Base-by-base conservation (phyloP, 2,797 vertebrate genomes). In the Channa striata region DNA sequence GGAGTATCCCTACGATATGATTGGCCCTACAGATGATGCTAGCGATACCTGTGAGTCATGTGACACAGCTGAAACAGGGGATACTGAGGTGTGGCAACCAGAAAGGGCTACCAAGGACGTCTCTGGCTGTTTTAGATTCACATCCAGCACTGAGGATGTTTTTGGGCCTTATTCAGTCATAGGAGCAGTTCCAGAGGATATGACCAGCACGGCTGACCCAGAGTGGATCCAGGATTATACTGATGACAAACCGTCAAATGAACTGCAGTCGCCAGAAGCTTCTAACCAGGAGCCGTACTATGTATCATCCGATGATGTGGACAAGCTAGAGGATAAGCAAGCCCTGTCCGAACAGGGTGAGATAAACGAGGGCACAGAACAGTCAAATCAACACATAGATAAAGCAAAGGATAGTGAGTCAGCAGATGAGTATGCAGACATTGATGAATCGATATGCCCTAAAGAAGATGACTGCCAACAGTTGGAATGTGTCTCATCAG, bases 131-230 rank as follows among this genome's bases (percentile, higher is more conserved):
- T 94, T 95, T 50, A 85, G 92, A 25, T 93, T 95, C 74, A 92
- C 91, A 3, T 88, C 93, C 52, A 94, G 93, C 79, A 94, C 84
- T 1, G 93, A 94, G 69, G 93, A 94, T 62, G 86, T 88, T 48
- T 95, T 93, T 59, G 93, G 94, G 60, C 93, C 94, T 49, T 95
- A 95, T 70, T 90, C 94, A 0, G 91, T 94, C 78, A 95, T 95
- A 63, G 93, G 92, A 77, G 82, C 90, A 20, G 77, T 94, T 37
- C 92, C 93, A 1, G 74, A 46, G 42, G 81, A 91, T 74, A 40
- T 73, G 40, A 79, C 30, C 8, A 63, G 33, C 59, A 94, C 92
- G 0, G 89, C 89, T 70, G 93, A 94, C 65, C 94, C 92, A 21
- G 94, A 94, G 74, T 85, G 87, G 87, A 71, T 33, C 52, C 77